Percentiles rank a stretch among this genome's conserved stretches.
These are phyloP conservation scores for Neomorphus geoffroyi DNA, from an alignment of 2,797 vertebrate genomes.

Conservation along the genomic window DNA sequence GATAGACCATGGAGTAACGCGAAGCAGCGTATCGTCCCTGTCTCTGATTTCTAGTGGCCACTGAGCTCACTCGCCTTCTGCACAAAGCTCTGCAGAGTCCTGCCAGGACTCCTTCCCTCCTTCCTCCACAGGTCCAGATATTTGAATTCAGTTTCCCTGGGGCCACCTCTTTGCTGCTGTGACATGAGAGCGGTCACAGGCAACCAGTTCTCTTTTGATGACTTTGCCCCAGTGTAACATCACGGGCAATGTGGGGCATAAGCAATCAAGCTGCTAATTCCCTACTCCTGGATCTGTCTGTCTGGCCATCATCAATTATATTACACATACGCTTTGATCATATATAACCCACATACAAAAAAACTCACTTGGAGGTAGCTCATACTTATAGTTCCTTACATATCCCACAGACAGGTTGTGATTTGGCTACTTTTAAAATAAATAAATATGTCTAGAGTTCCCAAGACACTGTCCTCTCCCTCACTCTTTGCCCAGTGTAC, in stretches of 20 bases:
- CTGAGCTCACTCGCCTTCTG: not conserved
- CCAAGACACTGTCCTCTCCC: not conserved
- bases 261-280: not conserved
- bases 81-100: not conserved
- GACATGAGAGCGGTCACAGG: not conserved
- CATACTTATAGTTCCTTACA: not conserved
- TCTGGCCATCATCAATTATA: not conserved
- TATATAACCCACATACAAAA: not conserved
- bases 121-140: not conserved
- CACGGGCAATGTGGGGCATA: not conserved
- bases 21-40: accelerated
- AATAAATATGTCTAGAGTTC: not conserved
- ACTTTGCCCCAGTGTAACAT: accelerated
- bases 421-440: not conserved
- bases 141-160: not conserved
- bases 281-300: not conserved
- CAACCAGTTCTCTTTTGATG: not conserved
- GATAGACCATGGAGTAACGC: not conserved
- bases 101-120: not conserved
- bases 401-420: not conserved
- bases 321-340: not conserved
- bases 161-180: not conserved
- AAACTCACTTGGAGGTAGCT: not conserved
- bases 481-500: not conserved
- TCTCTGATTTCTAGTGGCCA: not conserved